Base-by-base conservation (phyloP, 2,797 vertebrate genomes). In the Rhinogobio ventralis region DNA sequence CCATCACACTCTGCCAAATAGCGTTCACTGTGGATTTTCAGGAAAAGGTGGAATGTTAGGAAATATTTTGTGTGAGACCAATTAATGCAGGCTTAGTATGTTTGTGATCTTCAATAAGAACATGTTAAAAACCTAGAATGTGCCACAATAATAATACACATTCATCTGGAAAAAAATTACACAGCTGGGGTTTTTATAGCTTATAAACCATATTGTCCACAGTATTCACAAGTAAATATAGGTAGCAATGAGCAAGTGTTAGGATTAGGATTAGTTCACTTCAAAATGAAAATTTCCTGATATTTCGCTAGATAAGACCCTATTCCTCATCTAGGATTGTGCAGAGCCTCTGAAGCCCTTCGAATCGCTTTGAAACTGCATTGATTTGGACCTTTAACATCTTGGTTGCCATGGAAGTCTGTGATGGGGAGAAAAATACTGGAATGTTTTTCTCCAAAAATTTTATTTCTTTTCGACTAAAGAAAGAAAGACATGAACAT, bases 1-100 rank as follows among this genome's bases (percentile, higher is more conserved):
- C 64, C 13, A 80, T 53, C 25, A 23, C 53, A 82, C 68, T 67
- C 19, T 28, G 42, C 49, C 28, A 60, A 77, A 80, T 73, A 13
- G 13, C 2, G 49, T 75, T 51, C 51, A 67, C 25, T 55, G 64
- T 66, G 55, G 7, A 28, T 76, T 73, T 80, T 33, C 25, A 57
- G 7, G 57, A 13, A 28, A 6, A 74, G 46, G 15, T 14, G 15
- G 28, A 62, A 80, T 6, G n/a, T n/a, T n/a, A n/a, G n/a, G 33
- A 62, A 39, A 62, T 11, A 17, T 36, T 72, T 39, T 53, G 15
- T 8, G 7, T 55, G 72, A 64, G 19, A 46, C 45, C 17, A 78
- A 23, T 66, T n/a, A 17, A 60, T 53, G 0, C 14, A 67, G 55
- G 17, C 33, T 39, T 49, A 8, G 7, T 36, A 36, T 33, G 30